Percentiles rank a stretch among this genome's conserved stretches.
These are phyloP conservation scores for Microplitis deprimator DNA, from an alignment of 2,888 invertebrate genomes.

Conservation along the genomic window DNA sequence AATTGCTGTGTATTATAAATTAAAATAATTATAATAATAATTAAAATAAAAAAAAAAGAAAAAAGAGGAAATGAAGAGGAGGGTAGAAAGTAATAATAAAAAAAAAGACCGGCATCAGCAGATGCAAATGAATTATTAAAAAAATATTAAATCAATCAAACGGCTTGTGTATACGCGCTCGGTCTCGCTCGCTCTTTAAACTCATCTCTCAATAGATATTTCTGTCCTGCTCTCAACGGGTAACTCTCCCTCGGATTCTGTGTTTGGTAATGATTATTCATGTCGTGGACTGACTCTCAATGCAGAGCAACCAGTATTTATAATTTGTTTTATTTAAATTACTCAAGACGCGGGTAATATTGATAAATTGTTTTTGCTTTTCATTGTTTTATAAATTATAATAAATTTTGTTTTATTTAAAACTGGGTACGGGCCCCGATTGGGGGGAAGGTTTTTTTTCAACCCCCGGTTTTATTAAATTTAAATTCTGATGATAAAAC, in stretches of 20 bases:
- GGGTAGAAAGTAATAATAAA: slow-evolving; percentile 37
- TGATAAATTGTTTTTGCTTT: slow-evolving; percentile 19
- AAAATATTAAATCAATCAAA: slow-evolving; percentile 20
- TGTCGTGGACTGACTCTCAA: slow-evolving; percentile 65
- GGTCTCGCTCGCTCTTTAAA: neutral
- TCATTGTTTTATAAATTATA: neutral
- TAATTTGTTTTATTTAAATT: slow-evolving; percentile 71
- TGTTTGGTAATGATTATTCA: slow-evolving; percentile 69
- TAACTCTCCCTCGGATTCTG: neutral
- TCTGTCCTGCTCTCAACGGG: slow-evolving; percentile 55
- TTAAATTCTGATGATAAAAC: too few relatives aligned
- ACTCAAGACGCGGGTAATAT: slow-evolving; percentile 46
- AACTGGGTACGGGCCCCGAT: too few relatives aligned
- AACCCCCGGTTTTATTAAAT: too few relatives aligned
- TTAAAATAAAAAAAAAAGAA: slow-evolving; percentile 15
- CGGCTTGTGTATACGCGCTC: neutral
- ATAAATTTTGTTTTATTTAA: neutral
- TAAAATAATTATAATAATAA: slow-evolving; percentile 21
- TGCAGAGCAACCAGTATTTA: slow-evolving; percentile 67
- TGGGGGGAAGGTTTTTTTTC: too few relatives aligned
- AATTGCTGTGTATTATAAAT: slow-evolving; percentile 20
- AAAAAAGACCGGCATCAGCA: slow-evolving; percentile 53
- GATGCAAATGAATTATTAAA: slow-evolving; percentile 71
- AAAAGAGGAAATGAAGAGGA: slow-evolving; percentile 40
- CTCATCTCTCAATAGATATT: slow-evolving; percentile 50